phyloP scores from a whole-genome alignment of 2,113 vertebrate species.

The Stomatorhinus ivindoensis region DNA sequence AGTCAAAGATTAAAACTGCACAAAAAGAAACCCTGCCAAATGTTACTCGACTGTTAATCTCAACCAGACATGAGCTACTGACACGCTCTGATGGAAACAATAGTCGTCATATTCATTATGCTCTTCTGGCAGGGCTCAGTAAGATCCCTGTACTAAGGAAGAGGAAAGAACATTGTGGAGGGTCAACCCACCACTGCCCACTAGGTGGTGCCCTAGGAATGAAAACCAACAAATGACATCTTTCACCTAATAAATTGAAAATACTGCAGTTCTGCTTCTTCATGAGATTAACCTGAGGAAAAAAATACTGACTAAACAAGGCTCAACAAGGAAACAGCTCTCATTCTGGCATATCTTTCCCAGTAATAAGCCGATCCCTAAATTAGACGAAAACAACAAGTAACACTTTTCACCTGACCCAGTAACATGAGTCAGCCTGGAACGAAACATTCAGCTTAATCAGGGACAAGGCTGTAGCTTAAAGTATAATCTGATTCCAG shows the following conservation, averaged over 20 bases:
- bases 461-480: not conserved
- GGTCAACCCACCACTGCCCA: not conserved
- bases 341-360: not conserved
- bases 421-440: not conserved
- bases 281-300: not conserved
- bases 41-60: not conserved
- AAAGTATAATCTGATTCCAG: conserved; percentile 12
- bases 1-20: not conserved
- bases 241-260: not conserved
- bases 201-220: not conserved
- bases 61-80: not conserved
- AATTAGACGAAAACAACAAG: not conserved
- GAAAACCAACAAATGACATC: not conserved
- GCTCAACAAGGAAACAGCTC: not conserved
- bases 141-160: not conserved
- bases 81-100: not conserved
- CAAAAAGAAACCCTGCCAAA: not conserved
- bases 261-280: not conserved
- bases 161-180: not conserved
- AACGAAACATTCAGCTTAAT: not conserved
- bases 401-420: not conserved
- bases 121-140: not conserved
- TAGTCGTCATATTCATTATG: not conserved
- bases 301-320: not conserved
- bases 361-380: not conserved